These are phyloP conservation scores for Nemurella pictetii DNA, from an alignment of 2,888 invertebrate genomes.

Conservation along the genomic window DNA sequence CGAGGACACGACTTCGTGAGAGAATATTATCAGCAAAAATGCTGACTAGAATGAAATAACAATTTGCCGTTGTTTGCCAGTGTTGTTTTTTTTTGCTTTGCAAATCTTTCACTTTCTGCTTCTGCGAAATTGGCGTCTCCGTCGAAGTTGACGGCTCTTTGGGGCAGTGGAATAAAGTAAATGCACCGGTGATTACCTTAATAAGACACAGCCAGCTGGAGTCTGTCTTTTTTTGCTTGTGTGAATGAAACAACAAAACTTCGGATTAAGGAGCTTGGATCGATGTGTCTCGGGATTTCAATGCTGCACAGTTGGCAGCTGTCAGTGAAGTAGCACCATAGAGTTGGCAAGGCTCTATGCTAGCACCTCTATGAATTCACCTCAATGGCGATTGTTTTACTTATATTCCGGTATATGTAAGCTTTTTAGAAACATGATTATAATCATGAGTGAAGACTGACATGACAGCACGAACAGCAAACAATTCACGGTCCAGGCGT, in stretches of 20 bases:
- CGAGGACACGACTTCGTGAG: not conserved
- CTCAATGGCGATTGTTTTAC: too few species aligned
- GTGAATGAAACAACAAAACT: not conserved
- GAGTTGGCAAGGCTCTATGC: too few species aligned
- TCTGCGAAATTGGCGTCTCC: not conserved
- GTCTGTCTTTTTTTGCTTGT: not conserved
- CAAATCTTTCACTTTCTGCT: not conserved
- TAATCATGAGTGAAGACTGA: too few species aligned
- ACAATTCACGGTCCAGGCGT: too few species aligned
- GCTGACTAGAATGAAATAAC: not conserved
- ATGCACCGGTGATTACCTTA: not conserved
- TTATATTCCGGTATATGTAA: too few species aligned
- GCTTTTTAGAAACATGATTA: too few species aligned
- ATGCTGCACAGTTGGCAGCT: too few species aligned
- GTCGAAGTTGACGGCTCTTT: not conserved
- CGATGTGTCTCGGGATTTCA: too few species aligned
- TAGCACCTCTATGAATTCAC: too few species aligned
- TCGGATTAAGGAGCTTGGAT: not conserved
- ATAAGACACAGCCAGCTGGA: not conserved
- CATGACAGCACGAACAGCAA: too few species aligned
- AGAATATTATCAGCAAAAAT: not conserved
- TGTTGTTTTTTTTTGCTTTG: not conserved
- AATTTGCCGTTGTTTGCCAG: not conserved
- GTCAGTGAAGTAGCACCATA: too few species aligned
- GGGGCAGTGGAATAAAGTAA: not conserved